A percentile compares a stretch with the other conserved stretches of the same genome.
Conservation (phyloP, 1,140 invertebrate genomes). For the Drosophila carrolli region DNA sequence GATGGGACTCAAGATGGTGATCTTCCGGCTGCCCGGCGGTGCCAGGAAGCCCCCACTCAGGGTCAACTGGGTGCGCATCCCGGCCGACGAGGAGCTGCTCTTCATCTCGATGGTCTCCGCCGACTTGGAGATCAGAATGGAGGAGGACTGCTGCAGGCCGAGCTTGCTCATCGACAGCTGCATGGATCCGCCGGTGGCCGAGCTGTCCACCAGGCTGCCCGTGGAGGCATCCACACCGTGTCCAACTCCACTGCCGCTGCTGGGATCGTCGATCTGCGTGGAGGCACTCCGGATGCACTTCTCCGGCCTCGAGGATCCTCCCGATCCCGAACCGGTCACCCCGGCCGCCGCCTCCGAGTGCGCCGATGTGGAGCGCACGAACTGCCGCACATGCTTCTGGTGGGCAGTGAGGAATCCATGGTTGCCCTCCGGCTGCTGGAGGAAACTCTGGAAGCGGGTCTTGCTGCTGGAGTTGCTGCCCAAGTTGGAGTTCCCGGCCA, state of each 20-base stretch:
- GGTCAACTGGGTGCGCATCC: constrained; percentile 81
- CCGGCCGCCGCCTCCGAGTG: constrained; percentile 80
- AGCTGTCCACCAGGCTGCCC: constrained; percentile 10
- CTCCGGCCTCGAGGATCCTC: constrained; percentile 44
- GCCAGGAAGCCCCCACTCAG: constrained; percentile 80
- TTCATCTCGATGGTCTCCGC: constrained; percentile 84
- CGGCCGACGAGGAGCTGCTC: constrained; percentile 59
- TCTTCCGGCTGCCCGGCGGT: constrained; percentile 81
- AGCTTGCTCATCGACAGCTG: constrained; percentile 74
- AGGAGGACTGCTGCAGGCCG: constrained; percentile 80
- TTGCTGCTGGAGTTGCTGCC: constrained; percentile 27
- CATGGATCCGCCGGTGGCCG: constrained; percentile 42
- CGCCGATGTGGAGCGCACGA: constrained; percentile 83
- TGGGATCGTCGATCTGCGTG: constrained; percentile 80
- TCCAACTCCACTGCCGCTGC: neutral
- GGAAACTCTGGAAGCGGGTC: constrained; percentile 80
- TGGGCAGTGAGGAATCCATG: constrained; percentile 78
- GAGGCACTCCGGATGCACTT: constrained; percentile 83
- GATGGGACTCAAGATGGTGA: constrained; percentile 82
- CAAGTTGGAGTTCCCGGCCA: constrained; percentile 11
- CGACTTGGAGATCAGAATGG: constrained; percentile 83
- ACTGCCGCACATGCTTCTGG: constrained; percentile 83
- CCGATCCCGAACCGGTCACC: constrained; percentile 13
- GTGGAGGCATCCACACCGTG: neutral
- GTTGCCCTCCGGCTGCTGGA: constrained; percentile 76